These are phyloP conservation scores for Serilophus lunatus DNA, from an alignment of 2,113 vertebrate species.

Conservation along the genomic window DNA sequence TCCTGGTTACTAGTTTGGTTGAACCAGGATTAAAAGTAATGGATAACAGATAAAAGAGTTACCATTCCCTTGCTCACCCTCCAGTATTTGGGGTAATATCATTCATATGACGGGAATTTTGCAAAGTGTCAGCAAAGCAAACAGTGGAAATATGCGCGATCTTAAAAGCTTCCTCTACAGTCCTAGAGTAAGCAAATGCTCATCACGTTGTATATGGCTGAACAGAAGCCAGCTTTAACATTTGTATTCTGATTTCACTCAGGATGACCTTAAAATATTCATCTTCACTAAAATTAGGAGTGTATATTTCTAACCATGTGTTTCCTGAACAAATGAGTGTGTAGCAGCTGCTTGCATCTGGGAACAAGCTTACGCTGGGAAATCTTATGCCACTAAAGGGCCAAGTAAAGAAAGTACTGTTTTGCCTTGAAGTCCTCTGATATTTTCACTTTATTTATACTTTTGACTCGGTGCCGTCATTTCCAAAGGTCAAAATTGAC, in stretches of 20 bases:
- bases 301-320: conserved; percentile 23
- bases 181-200: not conserved
- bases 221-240: conserved; percentile 19
- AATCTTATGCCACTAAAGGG: not conserved
- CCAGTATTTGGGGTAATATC: not conserved
- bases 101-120: not conserved
- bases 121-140: not conserved
- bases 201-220: not conserved
- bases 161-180: conserved; percentile 18
- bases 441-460: not conserved
- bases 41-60: not conserved
- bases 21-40: not conserved
- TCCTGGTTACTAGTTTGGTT: not conserved
- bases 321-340: not conserved
- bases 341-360: conserved; percentile 38
- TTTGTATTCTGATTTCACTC: conserved; percentile 36
- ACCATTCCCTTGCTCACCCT: not conserved
- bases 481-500: not conserved
- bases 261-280: conserved; percentile 45
- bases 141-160: not conserved
- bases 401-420: not conserved
- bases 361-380: conserved; percentile 3
- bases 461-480: not conserved
- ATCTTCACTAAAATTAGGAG: conserved; percentile 42
- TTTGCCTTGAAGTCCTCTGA: not conserved